Base-by-base conservation (phyloP, 2,797 vertebrate genomes). In the Brachymystax lenok region DNA sequence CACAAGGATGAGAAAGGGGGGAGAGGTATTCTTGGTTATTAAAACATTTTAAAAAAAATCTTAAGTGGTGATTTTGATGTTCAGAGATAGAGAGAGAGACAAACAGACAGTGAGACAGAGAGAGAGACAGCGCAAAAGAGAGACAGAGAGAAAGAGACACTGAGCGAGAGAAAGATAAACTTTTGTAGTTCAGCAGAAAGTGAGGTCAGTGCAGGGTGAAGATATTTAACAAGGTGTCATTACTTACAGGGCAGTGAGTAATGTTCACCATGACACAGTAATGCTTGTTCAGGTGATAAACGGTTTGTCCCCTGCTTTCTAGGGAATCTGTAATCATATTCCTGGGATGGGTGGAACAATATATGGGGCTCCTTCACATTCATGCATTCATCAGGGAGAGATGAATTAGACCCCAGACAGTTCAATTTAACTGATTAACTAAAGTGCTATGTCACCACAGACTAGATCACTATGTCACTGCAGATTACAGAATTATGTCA, bases 211-310 rank as follows among this genome's bases (percentile, higher is more conserved):
- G 14, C 7, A 51, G 50, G 52, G 84, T 28, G 86, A 73, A 87
- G 86, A 92, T 92, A 91, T 92, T 92, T 93, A 86, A 92, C 75
- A 7, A 85, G 28, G 71, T 79, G 89, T 88, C 92, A 86, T 71
- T 74, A 87, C 84, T 82, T 10, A 85, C 90, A 82, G 90, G 50
- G 76, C 0, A 71, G 90, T 93, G 92, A 94, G 82, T 93, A 93
- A 94, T 94, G 92, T 87, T 84, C 91, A 68, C 91, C 89, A 87
- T 92, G 92, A 94, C 92, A 92, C 86, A 75, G 87, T 91, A 93
- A 91, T 91, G 93, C 92, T 93, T 92, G 92, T 93, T 93, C 92
- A 90, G 92, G 93, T 94, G 93, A 94, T 92, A 92, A 93, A 94
- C 85, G 86, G 88, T 88, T 92, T 88, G 88, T 85, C 73, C 82